Conservation (phyloP, 1,140 invertebrate species). For the Phenacoccus solenopsis region DNA sequence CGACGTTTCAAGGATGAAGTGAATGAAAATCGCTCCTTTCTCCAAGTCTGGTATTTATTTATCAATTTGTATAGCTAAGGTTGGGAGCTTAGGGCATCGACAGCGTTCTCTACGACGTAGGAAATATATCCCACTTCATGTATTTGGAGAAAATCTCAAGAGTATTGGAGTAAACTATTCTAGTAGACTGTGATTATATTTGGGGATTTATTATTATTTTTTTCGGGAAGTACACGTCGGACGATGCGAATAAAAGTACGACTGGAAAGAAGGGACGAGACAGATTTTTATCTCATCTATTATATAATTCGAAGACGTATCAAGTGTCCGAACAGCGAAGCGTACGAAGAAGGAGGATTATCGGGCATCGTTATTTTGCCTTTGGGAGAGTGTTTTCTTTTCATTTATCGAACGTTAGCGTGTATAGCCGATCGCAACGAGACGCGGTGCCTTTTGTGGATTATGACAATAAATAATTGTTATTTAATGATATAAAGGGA, state of each 20-base stretch:
- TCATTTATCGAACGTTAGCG: not conserved
- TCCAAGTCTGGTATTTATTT: no score
- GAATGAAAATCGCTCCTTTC: no score
- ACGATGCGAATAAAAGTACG: not conserved
- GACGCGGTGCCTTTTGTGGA: not conserved
- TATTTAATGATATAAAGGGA: not conserved
- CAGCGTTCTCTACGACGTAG: no score
- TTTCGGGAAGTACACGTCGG: not conserved
- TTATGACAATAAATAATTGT: not conserved
- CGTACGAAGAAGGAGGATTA: not conserved
- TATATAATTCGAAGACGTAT: not conserved
- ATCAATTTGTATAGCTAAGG: no score
- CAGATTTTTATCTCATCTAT: conserved; percentile 4
- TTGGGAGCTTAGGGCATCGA: not conserved
- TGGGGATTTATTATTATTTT: conserved; percentile 2
- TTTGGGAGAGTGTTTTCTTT: not conserved
- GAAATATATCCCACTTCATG: no score
- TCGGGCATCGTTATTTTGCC: not conserved
- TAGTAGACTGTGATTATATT: conserved; percentile 6
- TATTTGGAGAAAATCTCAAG: not conserved
- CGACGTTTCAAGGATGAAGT: no score
- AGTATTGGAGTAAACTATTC: conserved; percentile 8
- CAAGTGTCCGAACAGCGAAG: not conserved
- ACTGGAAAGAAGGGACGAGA: not conserved
- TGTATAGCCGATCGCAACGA: no score